Conservation (phyloP, 1,140 invertebrate species). For the Musca domestica region DNA sequence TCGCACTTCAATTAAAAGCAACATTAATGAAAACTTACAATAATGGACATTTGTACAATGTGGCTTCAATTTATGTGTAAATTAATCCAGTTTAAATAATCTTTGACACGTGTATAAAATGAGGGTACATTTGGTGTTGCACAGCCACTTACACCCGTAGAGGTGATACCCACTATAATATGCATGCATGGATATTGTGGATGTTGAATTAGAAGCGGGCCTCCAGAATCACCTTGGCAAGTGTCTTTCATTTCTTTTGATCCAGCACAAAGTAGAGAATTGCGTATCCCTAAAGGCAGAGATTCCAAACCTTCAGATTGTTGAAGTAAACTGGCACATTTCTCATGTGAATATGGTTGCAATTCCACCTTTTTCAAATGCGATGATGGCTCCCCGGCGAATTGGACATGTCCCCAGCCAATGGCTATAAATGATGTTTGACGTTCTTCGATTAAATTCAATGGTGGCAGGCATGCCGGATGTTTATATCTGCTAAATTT, state of each 20-base stretch:
- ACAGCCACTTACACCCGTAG: conserved; percentile 39
- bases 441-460: no score
- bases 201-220: conserved; percentile 43
- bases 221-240: conserved; percentile 51
- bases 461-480: conserved; percentile 42
- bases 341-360: conserved; percentile 33
- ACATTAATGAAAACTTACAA: no score
- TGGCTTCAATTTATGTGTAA: background rate
- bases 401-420: conserved; percentile 38
- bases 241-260: conserved; percentile 55
- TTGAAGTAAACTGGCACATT: conserved; percentile 24
- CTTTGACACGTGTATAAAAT: conserved; percentile 42
- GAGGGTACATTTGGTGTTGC: conserved; percentile 39
- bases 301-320: conserved; percentile 30
- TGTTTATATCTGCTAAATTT: conserved; percentile 42
- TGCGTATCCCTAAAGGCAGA: conserved; percentile 55
- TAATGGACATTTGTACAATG: no score
- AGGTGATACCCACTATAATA: conserved; percentile 44
- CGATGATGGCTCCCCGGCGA: conserved; percentile 33
- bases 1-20: no score
- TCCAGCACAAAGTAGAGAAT: conserved; percentile 68
- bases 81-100: conserved; percentile 47
- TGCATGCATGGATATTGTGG: conserved; percentile 42
- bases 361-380: conserved; percentile 58
- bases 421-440: conserved; percentile 37